phyloP scores from a whole-genome alignment of 2,113 vertebrate genomes.

The Petroica traversi region DNA sequence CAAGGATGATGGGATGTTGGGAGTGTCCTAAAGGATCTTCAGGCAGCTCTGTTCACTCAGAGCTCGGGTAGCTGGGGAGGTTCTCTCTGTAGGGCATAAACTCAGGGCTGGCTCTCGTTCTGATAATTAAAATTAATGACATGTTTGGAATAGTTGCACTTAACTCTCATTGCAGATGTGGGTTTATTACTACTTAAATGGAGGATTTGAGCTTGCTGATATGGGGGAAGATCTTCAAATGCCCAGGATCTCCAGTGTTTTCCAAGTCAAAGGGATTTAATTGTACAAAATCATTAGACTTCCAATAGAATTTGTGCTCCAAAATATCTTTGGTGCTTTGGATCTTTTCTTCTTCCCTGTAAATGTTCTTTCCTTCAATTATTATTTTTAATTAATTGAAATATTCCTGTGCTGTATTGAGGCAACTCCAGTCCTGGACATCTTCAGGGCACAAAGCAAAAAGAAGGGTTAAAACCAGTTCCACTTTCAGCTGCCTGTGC shows the following conservation, averaged over 20 bases:
- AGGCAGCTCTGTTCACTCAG: background rate
- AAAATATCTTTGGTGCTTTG: background rate
- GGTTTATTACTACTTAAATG: background rate
- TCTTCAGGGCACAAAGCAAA: background rate
- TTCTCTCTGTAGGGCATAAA: background rate
- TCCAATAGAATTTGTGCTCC: background rate
- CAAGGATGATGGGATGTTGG: background rate
- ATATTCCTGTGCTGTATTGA: background rate
- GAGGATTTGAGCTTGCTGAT: background rate
- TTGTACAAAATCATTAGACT: background rate
- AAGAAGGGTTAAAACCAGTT: background rate
- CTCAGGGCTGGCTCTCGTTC: background rate
- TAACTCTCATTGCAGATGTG: background rate
- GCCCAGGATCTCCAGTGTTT: background rate
- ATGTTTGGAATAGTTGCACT: background rate
- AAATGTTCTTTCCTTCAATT: background rate
- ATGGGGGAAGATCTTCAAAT: background rate
- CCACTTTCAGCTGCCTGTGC: background rate
- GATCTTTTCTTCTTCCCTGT: background rate
- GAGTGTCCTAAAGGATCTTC: background rate
- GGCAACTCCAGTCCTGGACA: background rate
- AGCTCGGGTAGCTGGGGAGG: background rate
- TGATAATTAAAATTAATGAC: background rate
- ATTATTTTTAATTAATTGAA: background rate
- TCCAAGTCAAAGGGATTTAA: background rate